Evolutionary conservation across 2,888 invertebrate genomes (phyloP).

Genomic region (Tinea semifulvella): DNA sequence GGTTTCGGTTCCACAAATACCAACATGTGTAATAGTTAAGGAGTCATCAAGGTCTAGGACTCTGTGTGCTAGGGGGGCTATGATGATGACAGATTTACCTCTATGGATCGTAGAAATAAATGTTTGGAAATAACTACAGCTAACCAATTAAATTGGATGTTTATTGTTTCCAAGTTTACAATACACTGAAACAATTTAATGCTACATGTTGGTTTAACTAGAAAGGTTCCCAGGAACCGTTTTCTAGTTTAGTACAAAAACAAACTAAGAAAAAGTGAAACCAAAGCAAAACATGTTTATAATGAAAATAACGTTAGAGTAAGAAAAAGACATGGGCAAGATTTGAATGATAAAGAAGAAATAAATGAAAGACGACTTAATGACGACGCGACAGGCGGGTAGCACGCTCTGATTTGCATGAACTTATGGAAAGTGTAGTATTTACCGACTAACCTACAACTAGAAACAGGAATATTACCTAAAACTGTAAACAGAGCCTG

Average conservation of each 20-base stretch:
- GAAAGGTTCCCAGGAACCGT: too few species aligned
- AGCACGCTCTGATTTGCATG: constrained; percentile 60
- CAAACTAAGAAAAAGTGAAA: constrained; percentile 1
- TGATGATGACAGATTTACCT: too few species aligned
- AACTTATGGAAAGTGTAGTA: constrained; percentile 54
- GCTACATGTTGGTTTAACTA: neutral
- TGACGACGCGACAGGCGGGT: constrained; percentile 27
- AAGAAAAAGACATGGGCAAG: neutral
- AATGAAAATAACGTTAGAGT: neutral
- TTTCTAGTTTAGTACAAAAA: too few species aligned
- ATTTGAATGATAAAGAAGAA: constrained; percentile 5
- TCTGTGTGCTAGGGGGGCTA: too few species aligned
- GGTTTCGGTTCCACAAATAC: too few species aligned
- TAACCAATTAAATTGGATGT: neutral
- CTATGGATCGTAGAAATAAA: neutral
- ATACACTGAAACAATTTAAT: neutral
- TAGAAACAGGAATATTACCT: neutral
- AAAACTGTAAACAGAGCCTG: too few species aligned
- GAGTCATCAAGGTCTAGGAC: too few species aligned
- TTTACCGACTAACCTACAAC: constrained; percentile 34
- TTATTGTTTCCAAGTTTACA: too few species aligned
- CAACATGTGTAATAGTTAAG: too few species aligned
- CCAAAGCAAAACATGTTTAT: neutral
- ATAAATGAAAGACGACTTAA: neutral
- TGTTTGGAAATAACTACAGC: neutral